phyloP scores from a whole-genome alignment of 2,797 vertebrate species.

The Manis pentadactyla region DNA sequence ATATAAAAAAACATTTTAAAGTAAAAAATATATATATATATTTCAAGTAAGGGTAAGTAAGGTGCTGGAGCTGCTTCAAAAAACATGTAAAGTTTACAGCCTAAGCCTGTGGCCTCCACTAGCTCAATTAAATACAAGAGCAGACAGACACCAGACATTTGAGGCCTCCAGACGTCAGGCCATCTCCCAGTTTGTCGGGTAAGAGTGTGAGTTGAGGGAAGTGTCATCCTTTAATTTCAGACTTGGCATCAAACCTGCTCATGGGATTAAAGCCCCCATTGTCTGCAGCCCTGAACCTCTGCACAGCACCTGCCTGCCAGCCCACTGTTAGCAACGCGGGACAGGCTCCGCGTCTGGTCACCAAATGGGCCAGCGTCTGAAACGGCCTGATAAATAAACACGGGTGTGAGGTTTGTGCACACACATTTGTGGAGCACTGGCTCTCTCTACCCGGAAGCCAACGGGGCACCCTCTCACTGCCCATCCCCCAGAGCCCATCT shows the following conservation, averaged over 20 bases:
- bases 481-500: accelerated
- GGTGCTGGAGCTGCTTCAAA: background rate
- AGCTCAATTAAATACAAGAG: background rate
- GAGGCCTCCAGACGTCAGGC: background rate
- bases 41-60: background rate
- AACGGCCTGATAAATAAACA: background rate
- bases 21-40: background rate
- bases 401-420: accelerated
- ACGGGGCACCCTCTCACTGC: accelerated
- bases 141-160: background rate
- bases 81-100: background rate
- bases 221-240: conserved; percentile 27
- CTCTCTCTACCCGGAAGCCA: accelerated
- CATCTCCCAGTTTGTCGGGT: background rate
- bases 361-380: background rate
- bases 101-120: background rate
- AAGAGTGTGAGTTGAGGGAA: background rate
- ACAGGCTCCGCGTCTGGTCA: background rate
- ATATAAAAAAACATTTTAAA: background rate
- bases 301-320: background rate
- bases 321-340: background rate
- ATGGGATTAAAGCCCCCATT: conserved; percentile 26
- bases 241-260: background rate
- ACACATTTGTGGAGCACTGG: background rate
- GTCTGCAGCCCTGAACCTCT: background rate